Evolutionary conservation across 2,113 vertebrate genomes (phyloP).

Genomic region (Tonatia bakeri): DNA sequence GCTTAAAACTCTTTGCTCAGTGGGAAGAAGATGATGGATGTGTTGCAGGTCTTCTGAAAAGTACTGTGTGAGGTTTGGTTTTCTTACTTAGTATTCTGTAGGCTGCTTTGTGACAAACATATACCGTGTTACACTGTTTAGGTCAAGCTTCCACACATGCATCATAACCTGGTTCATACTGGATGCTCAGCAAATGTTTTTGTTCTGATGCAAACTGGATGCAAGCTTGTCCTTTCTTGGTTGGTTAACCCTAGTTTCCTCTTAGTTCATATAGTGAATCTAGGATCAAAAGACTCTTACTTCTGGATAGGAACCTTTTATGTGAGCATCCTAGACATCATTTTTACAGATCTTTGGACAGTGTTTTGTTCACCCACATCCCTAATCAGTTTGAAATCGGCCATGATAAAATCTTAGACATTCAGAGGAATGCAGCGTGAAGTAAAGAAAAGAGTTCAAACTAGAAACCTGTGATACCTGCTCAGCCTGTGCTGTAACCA

Average conservation of each 20-base stretch:
- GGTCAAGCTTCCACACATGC: neutral
- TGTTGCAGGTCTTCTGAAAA: neutral
- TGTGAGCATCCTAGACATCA: neutral
- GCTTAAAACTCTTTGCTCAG: neutral
- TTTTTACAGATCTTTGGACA: conserved; percentile 2
- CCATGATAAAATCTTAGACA: neutral
- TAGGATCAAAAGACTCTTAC: neutral
- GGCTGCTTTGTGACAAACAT: neutral
- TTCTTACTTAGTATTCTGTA: neutral
- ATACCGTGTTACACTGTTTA: neutral
- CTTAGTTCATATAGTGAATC: neutral
- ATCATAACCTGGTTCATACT: neutral
- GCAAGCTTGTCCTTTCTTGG: neutral
- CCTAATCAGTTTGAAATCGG: neutral
- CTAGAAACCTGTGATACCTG: conserved; percentile 45
- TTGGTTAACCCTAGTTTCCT: neutral
- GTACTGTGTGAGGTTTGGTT: neutral
- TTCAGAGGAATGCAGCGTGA: neutral
- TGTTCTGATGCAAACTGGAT: neutral
- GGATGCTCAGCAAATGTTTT: neutral
- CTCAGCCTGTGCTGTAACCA: neutral
- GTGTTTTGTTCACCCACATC: neutral
- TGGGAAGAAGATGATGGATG: neutral
- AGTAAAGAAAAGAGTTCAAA: neutral
- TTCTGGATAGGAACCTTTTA: neutral